These are phyloP conservation scores for Poeciliopsis prolifica DNA, from an alignment of 2,113 vertebrate species.

Conservation along the genomic window DNA sequence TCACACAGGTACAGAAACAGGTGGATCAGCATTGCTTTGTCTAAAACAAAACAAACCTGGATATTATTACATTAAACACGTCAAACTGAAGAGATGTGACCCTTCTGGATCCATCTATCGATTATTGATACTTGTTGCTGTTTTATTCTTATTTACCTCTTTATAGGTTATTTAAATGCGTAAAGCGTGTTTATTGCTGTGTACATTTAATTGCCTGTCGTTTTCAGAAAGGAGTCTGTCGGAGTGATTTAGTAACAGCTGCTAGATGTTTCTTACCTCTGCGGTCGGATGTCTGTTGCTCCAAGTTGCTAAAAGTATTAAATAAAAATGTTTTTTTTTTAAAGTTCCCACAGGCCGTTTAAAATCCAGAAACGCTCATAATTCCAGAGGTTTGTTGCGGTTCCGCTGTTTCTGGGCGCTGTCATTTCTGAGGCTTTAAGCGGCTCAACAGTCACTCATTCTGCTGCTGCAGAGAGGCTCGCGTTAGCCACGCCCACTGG, in stretches of 20 bases:
- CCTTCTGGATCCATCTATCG: background rate
- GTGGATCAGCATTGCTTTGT: background rate
- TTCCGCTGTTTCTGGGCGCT: background rate
- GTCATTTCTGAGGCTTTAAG: conserved; percentile 37
- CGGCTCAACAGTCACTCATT: conserved; percentile 63
- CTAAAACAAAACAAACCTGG: background rate
- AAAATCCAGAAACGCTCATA: background rate
- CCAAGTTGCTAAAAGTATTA: background rate
- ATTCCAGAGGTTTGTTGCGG: background rate
- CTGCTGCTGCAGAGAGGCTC: conserved; percentile 9
- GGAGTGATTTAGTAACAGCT: background rate
- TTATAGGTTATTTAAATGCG: too few species aligned
- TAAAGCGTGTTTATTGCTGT: too few species aligned
- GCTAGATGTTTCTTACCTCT: conserved; percentile 26
- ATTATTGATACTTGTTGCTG: background rate
- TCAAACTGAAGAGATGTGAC: background rate
- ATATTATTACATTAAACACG: background rate
- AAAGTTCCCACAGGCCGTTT: background rate
- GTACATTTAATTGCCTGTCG: too few species aligned
- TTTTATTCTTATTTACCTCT: too few species aligned
- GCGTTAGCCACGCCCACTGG: conserved; percentile 14
- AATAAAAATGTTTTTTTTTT: background rate
- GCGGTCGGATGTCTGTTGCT: background rate
- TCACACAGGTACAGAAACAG: conserved; percentile 9
- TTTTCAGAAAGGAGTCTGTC: background rate